These are phyloP conservation scores for Amniataba percoides DNA, from an alignment of 2,797 vertebrate species.

Conservation along the genomic window DNA sequence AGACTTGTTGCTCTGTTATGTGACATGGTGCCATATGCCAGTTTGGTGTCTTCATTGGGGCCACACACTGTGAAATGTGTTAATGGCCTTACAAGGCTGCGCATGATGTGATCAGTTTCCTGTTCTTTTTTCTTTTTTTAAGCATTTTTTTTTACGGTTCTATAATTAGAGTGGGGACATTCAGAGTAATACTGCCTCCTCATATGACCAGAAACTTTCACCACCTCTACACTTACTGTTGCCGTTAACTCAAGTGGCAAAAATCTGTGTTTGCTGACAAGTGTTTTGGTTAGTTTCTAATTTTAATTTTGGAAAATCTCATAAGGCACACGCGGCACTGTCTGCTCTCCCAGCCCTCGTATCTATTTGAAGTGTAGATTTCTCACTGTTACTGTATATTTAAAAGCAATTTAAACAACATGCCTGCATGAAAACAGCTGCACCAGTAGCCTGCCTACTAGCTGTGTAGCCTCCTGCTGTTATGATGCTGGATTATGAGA, in stretches of 20 bases:
- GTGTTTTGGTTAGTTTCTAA: slow-evolving; percentile 20
- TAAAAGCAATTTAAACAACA: background rate
- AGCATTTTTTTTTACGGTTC: background rate
- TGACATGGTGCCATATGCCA: slow-evolving; percentile 68
- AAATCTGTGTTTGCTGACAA: slow-evolving; percentile 19
- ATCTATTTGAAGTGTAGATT: background rate
- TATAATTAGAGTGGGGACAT: slow-evolving; percentile 30
- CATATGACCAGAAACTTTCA: slow-evolving; percentile 26
- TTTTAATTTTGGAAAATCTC: slow-evolving; percentile 12
- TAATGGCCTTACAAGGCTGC: slow-evolving; percentile 50
- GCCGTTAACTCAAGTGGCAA: slow-evolving; percentile 17
- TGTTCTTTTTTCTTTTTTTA: slow-evolving; percentile 2
- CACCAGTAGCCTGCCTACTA: background rate
- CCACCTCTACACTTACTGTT: slow-evolving; percentile 16
- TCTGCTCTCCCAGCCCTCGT: background rate
- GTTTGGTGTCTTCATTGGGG: slow-evolving; percentile 54
- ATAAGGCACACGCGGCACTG: background rate
- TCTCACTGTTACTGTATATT: background rate
- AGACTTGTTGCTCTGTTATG: slow-evolving; percentile 63
- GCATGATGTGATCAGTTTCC: slow-evolving; percentile 44
- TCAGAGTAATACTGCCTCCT: slow-evolving; percentile 15
- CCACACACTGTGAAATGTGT: slow-evolving; percentile 52
- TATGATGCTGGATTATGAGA: background rate
- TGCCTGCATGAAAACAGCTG: background rate
- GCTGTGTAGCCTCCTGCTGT: background rate